Evolutionary conservation across 2,113 vertebrate genomes (phyloP).

Genomic region (Naja naja): DNA sequence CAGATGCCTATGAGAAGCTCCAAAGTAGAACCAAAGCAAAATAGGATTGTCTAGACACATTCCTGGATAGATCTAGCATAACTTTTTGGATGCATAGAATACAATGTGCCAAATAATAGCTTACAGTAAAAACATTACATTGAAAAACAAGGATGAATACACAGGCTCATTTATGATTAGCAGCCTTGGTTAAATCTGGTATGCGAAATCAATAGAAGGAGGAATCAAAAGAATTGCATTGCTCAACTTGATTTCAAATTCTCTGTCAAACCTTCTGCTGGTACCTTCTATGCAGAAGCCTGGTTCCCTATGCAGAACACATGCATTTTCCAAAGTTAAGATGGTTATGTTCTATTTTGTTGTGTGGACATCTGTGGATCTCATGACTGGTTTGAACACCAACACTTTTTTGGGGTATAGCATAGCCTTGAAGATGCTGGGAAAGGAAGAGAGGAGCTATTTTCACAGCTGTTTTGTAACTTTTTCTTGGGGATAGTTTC

Average conservation of each 20-base stretch:
- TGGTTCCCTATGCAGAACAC: neutral
- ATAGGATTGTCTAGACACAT: too few species aligned
- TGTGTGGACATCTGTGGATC: neutral
- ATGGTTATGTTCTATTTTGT: neutral
- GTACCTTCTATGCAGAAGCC: neutral
- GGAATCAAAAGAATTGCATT: too few species aligned
- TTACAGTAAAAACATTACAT: too few species aligned
- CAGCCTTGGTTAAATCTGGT: neutral
- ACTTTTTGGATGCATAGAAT: too few species aligned
- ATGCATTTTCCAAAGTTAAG: neutral
- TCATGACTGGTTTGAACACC: neutral
- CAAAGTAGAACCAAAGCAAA: too few species aligned
- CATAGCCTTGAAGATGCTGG: neutral
- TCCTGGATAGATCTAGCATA: too few species aligned
- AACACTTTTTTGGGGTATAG: neutral
- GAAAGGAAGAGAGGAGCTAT: neutral
- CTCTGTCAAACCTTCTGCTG: neutral
- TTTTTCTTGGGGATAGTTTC: neutral
- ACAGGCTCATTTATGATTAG: neutral
- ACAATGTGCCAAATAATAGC: too few species aligned
- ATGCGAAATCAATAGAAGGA: neutral
- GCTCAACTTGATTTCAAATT: neutral
- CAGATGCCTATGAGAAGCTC: neutral
- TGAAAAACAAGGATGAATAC: too few species aligned
- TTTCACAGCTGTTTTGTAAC: neutral